phyloP scores from a whole-genome alignment of 2,113 vertebrate genomes.

The Laticauda colubrina region DNA sequence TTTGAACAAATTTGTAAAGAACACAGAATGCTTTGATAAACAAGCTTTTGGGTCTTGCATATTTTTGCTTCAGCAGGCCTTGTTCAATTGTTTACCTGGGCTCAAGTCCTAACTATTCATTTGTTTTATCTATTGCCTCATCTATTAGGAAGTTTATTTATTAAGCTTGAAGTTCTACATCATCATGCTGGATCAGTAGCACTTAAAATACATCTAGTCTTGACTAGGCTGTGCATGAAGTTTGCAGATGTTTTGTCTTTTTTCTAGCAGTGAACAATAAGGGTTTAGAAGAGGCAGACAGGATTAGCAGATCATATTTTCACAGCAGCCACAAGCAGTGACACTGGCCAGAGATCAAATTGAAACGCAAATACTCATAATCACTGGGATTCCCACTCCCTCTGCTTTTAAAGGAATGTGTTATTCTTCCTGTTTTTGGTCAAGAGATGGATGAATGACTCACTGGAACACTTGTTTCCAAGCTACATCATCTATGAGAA shows the following conservation, averaged over 20 bases:
- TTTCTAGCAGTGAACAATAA: slow-evolving; percentile 2
- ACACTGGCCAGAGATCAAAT: slow-evolving; percentile 18
- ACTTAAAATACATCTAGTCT: neutral
- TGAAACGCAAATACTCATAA: slow-evolving; percentile 38
- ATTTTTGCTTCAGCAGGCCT: neutral
- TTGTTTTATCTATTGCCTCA: neutral
- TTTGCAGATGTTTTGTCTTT: neutral
- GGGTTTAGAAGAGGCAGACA: slow-evolving; percentile 17
- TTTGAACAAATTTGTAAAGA: neutral
- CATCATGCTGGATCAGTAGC: neutral
- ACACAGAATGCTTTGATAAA: neutral
- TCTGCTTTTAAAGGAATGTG: slow-evolving; percentile 40
- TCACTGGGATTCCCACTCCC: slow-evolving; percentile 14
- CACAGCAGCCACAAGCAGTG: slow-evolving; percentile 1
- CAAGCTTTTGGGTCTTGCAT: neutral
- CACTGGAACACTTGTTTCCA: slow-evolving; percentile 14
- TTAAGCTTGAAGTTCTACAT: neutral
- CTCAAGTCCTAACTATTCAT: neutral
- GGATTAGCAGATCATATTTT: neutral
- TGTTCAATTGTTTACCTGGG: neutral
- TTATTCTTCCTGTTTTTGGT: slow-evolving; percentile 56
- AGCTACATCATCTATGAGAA: slow-evolving; percentile 24
- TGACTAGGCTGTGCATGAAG: neutral
- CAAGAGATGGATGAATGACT: neutral
- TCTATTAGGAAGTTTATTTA: too few species aligned